A percentile compares a stretch with the other conserved stretches of the same genome.
phyloP scores from a whole-genome alignment of 2,113 vertebrate species.

The Origma solitaria region DNA sequence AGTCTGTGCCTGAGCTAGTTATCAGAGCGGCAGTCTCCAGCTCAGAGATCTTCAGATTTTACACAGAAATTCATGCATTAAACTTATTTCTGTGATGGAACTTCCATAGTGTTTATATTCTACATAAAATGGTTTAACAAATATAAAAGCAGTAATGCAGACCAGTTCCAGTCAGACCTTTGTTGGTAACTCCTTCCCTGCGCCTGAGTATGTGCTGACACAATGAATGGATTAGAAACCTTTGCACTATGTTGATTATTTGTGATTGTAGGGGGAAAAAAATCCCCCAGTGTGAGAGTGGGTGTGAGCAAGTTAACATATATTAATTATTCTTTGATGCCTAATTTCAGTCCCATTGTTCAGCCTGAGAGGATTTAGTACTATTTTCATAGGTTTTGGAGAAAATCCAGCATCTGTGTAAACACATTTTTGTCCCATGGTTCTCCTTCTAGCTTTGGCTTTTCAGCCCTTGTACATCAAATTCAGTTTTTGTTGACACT shows the following conservation, averaged over 20 bases:
- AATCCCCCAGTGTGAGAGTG: neutral
- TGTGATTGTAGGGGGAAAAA: neutral
- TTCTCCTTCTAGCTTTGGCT: slow-evolving; percentile 10
- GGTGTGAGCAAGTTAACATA: neutral
- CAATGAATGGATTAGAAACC: neutral
- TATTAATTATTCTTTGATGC: slow-evolving; percentile 3
- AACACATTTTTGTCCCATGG: neutral
- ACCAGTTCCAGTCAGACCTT: neutral
- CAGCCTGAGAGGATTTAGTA: neutral
- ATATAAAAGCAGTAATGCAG: neutral
- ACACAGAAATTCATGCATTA: neutral
- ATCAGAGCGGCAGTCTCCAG: neutral
- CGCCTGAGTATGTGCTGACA: neutral
- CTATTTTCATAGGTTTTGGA: slow-evolving; percentile 9
- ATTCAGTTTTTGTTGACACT: slow-evolving; percentile 20
- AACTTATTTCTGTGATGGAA: neutral
- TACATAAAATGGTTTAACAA: neutral
- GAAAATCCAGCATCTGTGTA: slow-evolving; percentile 24
- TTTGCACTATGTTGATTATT: neutral
- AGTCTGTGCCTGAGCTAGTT: neutral
- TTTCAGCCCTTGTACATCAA: neutral
- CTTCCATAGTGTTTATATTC: neutral
- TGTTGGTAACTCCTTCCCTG: neutral
- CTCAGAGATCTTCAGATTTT: neutral
- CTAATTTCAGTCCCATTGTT: slow-evolving; percentile 19